Base-by-base conservation (phyloP, 1,140 invertebrate genomes). In the Brachionus manjavacas region DNA sequence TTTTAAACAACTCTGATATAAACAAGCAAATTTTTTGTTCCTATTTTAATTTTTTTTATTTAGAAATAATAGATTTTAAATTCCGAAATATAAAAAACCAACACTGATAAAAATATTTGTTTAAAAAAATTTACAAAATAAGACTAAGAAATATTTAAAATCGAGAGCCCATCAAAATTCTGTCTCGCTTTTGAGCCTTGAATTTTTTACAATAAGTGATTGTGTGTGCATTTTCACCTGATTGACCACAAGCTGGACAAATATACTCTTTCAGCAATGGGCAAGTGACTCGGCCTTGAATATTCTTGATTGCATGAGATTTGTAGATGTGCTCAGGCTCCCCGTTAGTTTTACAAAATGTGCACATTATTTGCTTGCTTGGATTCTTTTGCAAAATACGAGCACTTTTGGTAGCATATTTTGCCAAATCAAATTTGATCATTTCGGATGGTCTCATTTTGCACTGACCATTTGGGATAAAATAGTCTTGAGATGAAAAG, bases 281-380 rank as follows among this genome's bases (percentile, higher is more conserved):
- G 86, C 94, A 95, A 0, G 88, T 84, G 7, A 94, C 91, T 0
- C 90, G 88, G 0, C 93, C 93, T 4, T 91, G 88, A 0, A 86
- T 85, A 85, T 94, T 92, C 85, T 93, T 93, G 4, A 94, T 87
- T 1, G 90, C 86, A 86, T 94, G 94, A 4, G 89, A 88, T 2
- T 90, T 90, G 85, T 93, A 94, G 86, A 92, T 92, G 4, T 87
- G 86, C 1, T 89, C 88, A 1, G 91, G 88, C 85, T 93, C 92
- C 0, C 92, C 92, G 86, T 94, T 94, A 84, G 93, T 94, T 86
- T 92, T 92, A 86, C 93, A 94, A 87, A 94, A 94, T 6, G 91
- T 92, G 86, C 94, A 94, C 4, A 87, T 52, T 49, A 64, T 60
- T 31, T 31, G 43, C n/a, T 72, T 70, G 25, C 9, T 64, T 11